These are phyloP conservation scores for Nymphalis polychloros DNA, from an alignment of 2,888 invertebrate species.

Conservation along the genomic window DNA sequence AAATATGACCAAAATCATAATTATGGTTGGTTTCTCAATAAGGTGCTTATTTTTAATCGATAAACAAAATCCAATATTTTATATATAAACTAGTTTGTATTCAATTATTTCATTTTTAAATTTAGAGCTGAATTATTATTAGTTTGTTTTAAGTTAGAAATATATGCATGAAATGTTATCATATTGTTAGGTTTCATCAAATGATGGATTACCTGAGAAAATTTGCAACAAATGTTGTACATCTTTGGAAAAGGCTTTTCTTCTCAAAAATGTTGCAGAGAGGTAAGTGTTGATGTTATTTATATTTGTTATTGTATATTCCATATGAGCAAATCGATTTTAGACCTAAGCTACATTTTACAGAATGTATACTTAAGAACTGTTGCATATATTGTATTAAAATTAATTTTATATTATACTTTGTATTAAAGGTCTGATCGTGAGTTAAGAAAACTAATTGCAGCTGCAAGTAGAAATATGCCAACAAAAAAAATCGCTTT, in stretches of 20 bases:
- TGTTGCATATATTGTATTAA: background rate
- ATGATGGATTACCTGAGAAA: slow-evolving; percentile 76
- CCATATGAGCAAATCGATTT: too few species aligned
- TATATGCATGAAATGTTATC: too few species aligned
- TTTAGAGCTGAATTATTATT: background rate
- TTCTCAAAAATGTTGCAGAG: slow-evolving; percentile 76
- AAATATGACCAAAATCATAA: too few species aligned
- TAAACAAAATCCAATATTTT: too few species aligned
- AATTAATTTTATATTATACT: background rate
- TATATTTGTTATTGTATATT: background rate
- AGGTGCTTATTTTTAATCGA: too few species aligned
- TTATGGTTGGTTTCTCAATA: too few species aligned
- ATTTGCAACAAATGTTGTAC: slow-evolving; percentile 73
- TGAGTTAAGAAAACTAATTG: slow-evolving; percentile 62
- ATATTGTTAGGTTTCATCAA: slow-evolving; percentile 61
- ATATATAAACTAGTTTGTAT: too few species aligned
- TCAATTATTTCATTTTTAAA: background rate
- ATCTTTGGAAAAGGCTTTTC: slow-evolving; percentile 72
- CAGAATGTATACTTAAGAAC: background rate
- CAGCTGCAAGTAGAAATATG: slow-evolving; percentile 51
- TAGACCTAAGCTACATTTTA: background rate
- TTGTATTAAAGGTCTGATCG: slow-evolving; percentile 61
- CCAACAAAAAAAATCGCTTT: slow-evolving; percentile 75
- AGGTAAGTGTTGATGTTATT: slow-evolving; percentile 50
- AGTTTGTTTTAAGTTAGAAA: too few species aligned